Evolutionary conservation across 2,888 invertebrate genomes (phyloP).

Genomic region (Melolontha melolontha): DNA sequence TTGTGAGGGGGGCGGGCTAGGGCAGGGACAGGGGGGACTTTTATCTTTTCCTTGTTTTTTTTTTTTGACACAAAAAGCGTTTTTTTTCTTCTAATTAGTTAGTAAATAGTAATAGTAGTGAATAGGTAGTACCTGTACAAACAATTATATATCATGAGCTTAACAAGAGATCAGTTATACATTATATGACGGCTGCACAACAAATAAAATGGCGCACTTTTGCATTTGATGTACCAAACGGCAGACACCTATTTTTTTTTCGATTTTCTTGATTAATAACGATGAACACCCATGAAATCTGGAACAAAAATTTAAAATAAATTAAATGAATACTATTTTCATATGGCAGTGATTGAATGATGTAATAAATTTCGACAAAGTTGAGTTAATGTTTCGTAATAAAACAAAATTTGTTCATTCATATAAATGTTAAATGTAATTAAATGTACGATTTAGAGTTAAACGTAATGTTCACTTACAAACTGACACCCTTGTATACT

Average conservation of each 20-base stretch:
- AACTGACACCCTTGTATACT: too few relatives aligned
- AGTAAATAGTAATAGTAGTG: constrained; percentile 36
- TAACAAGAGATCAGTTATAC: constrained; percentile 64
- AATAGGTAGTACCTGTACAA: constrained; percentile 59
- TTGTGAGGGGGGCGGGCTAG: background rate
- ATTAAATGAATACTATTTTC: too few relatives aligned
- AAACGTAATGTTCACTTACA: too few relatives aligned
- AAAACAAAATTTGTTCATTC: too few relatives aligned
- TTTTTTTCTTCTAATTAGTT: constrained; percentile 26
- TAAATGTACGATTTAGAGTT: too few relatives aligned
- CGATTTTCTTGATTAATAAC: constrained; percentile 14
- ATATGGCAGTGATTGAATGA: too few relatives aligned
- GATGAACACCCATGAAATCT: constrained; percentile 28
- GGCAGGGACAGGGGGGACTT: background rate
- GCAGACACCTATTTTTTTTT: constrained; percentile 23
- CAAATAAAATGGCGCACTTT: constrained; percentile 39
- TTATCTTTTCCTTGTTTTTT: constrained; percentile 9
- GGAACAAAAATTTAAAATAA: constrained; percentile 23
- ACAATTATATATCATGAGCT: constrained; percentile 63
- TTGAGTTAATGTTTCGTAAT: too few relatives aligned
- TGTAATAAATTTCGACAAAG: too few relatives aligned
- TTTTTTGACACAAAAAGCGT: constrained; percentile 35
- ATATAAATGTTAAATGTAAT: too few relatives aligned
- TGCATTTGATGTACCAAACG: constrained; percentile 35
- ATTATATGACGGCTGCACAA: constrained; percentile 41